Evolutionary conservation across 2,113 vertebrate genomes (phyloP).

Genomic region (Mugil cephalus): DNA sequence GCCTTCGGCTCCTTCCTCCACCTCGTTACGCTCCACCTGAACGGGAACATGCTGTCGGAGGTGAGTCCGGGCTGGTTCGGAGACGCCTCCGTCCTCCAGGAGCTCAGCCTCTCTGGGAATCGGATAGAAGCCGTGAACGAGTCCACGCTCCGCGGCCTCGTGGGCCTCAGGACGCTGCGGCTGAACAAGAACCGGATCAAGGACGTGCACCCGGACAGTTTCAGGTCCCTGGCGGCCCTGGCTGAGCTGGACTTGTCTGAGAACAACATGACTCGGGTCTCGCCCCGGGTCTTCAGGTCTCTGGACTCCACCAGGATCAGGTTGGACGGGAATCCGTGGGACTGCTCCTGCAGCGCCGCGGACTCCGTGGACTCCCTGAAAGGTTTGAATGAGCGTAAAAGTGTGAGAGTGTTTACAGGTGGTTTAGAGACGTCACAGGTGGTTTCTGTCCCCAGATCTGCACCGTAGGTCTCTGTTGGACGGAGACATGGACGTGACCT

Average conservation of each 20-base stretch:
- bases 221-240: constrained; percentile 55
- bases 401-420: not conserved
- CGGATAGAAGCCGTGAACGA: constrained; percentile 43
- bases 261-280: constrained; percentile 75
- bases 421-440: not conserved
- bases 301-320: constrained; percentile 53
- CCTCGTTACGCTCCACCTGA: constrained; percentile 69
- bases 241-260: constrained; percentile 76
- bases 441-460: constrained; percentile 67
- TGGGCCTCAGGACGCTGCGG: constrained; percentile 59
- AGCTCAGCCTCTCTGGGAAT: constrained; percentile 69
- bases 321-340: constrained; percentile 81
- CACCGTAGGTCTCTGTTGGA: constrained; percentile 68
- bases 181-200: constrained; percentile 74
- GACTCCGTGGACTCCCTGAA: constrained; percentile 72
- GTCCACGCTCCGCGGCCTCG: constrained; percentile 42
- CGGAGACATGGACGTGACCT: constrained; percentile 55
- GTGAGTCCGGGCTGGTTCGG: constrained; percentile 75
- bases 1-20: constrained; percentile 71
- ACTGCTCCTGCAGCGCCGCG: constrained; percentile 76
- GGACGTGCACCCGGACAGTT: constrained; percentile 48
- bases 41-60: constrained; percentile 63
- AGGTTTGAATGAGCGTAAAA: constrained; percentile 74
- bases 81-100: constrained; percentile 46
- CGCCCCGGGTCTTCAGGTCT: constrained; percentile 52